Evolutionary conservation across 2,888 invertebrate genomes (phyloP).

Genomic region (Orthosia cruda): DNA sequence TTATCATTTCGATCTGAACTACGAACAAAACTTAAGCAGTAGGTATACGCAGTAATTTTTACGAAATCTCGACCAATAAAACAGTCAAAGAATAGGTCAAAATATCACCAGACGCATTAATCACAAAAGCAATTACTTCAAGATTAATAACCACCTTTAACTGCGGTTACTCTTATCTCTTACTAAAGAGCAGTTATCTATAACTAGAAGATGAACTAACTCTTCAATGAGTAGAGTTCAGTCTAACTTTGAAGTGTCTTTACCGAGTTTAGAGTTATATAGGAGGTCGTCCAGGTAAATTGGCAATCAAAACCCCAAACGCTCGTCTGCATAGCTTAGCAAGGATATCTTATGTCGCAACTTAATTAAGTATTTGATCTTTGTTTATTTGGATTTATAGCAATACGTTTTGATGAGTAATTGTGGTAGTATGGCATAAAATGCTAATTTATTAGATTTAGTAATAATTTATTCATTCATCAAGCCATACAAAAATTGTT

Average conservation of each 20-base stretch:
- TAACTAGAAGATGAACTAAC: constrained; percentile 24
- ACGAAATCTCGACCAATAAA: too few species aligned
- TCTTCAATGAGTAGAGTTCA: constrained; percentile 28
- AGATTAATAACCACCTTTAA: not conserved
- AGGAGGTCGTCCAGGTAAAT: constrained; percentile 49
- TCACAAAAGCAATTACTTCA: not conserved
- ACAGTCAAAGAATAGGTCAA: not conserved
- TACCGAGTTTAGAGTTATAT: constrained; percentile 22
- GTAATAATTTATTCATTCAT: too few species aligned
- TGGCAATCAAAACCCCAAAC: constrained; percentile 40
- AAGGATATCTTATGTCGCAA: constrained; percentile 14
- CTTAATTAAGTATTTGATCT: constrained; percentile 22
- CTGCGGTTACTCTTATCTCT: constrained; percentile 17
- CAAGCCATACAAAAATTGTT: too few species aligned
- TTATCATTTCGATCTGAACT: too few species aligned
- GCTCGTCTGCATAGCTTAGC: constrained; percentile 34
- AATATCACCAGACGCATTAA: not conserved
- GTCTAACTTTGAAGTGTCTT: constrained; percentile 45
- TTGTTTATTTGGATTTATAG: not conserved
- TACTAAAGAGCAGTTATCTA: constrained; percentile 22
- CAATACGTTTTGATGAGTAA: not conserved
- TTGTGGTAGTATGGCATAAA: not conserved
- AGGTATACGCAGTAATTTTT: too few species aligned
- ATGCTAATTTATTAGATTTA: too few species aligned
- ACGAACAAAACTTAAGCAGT: too few species aligned